These are phyloP conservation scores for Sebastes flavidus DNA, from an alignment of 2,797 vertebrate genomes.

Conservation along the genomic window DNA sequence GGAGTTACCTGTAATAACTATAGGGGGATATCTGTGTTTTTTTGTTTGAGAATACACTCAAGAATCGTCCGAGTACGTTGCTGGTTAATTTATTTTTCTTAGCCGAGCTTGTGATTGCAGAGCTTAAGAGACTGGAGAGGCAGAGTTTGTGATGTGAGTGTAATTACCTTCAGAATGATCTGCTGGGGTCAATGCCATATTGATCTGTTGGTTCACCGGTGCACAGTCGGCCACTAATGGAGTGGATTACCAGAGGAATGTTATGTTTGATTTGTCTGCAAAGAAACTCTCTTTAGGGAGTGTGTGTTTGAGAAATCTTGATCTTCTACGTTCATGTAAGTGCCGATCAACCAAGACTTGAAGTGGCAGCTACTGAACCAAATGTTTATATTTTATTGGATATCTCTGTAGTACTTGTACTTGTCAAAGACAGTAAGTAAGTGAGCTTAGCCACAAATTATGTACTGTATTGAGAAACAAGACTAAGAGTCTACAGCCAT, in stretches of 20 bases:
- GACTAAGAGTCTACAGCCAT: background rate
- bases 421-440: background rate
- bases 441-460: background rate
- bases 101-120: conserved; percentile 13
- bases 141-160: conserved; percentile 31
- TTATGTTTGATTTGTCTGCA: conserved; percentile 45
- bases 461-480: background rate
- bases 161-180: conserved; percentile 50
- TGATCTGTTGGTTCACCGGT: conserved; percentile 52
- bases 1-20: conserved; percentile 49
- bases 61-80: conserved; percentile 3
- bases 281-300: conserved; percentile 26
- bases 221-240: conserved; percentile 37
- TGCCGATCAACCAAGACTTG: conserved; percentile 14
- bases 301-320: conserved; percentile 27
- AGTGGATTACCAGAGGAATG: conserved; percentile 56
- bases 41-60: conserved; percentile 36
- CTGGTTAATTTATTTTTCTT: conserved; percentile 50
- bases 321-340: conserved; percentile 15
- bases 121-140: conserved; percentile 26
- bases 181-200: conserved; percentile 41
- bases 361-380: background rate
- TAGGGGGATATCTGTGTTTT: conserved; percentile 16
- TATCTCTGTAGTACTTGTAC: background rate
- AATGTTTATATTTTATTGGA: conserved; percentile 7